A percentile compares a stretch with the other conserved stretches of the same genome.
Conservation (phyloP, 2,888 invertebrate species). For the Dromius quadrimaculatus region DNA sequence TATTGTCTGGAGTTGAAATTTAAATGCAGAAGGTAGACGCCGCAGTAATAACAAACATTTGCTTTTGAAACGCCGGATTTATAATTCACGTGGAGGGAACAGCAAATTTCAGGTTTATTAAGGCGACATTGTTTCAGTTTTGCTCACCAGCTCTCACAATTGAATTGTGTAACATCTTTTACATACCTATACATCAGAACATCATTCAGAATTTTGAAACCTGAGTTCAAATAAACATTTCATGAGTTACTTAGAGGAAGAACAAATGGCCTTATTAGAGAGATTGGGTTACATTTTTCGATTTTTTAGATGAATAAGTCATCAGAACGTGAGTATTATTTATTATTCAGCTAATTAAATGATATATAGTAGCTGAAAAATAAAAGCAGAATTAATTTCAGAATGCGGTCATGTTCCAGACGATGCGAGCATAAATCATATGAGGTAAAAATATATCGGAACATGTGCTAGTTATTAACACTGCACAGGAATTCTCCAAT, state of each 20-base stretch:
- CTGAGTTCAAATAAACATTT: neutral
- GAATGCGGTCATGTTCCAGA: conserved; percentile 49
- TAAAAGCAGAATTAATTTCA: conserved; percentile 46
- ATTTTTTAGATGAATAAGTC: conserved; percentile 47
- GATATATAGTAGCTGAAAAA: conserved; percentile 35
- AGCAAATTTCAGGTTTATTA: conserved; percentile 41
- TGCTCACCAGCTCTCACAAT: conserved; percentile 4
- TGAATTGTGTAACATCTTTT: conserved; percentile 6
- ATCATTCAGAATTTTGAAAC: neutral
- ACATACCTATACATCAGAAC: conserved; percentile 6
- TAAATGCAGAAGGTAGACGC: conserved; percentile 14
- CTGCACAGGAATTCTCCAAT: too few species aligned
- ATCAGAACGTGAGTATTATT: conserved; percentile 40
- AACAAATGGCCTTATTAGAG: neutral
- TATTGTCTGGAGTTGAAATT: neutral
- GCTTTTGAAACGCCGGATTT: conserved; percentile 27
- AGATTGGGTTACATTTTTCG: too few species aligned
- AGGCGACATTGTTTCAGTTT: conserved; percentile 43
- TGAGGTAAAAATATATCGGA: conserved; percentile 52
- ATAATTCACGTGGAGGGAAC: conserved; percentile 32
- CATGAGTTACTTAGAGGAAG: neutral
- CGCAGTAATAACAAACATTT: neutral
- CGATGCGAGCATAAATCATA: conserved; percentile 48
- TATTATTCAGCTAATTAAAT: conserved; percentile 47
- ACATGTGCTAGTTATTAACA: conserved; percentile 51